Evolutionary conservation across 1,140 invertebrate genomes (phyloP).

Genomic region (Lasioglossum baleicum): DNA sequence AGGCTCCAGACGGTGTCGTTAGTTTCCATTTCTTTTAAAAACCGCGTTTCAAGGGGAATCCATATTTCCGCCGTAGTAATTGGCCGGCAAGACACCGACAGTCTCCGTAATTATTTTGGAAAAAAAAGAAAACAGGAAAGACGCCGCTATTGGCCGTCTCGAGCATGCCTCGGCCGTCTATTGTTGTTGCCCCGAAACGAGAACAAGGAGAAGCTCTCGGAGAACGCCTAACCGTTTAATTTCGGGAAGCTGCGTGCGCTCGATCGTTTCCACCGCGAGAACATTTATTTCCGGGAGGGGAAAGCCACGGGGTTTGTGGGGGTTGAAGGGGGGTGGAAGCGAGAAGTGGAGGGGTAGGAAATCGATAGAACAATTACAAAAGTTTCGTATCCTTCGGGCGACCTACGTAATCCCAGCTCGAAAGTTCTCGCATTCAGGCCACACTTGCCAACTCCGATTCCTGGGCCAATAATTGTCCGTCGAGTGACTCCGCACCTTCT

Average conservation of each 20-base stretch:
- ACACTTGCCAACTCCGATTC: conserved; percentile 1
- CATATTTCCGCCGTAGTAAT: conserved; percentile 3
- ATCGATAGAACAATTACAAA: conserved; percentile 72
- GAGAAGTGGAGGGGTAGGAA: conserved; percentile 27
- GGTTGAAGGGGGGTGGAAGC: no score
- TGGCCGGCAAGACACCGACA: background rate
- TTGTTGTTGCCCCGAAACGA: conserved; percentile 22
- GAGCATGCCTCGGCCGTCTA: background rate
- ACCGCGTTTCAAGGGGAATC: conserved; percentile 7
- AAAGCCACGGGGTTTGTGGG: background rate
- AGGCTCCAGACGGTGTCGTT: no score
- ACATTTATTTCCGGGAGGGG: conserved; percentile 61
- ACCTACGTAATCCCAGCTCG: conserved; percentile 26
- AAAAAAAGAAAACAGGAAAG: background rate
- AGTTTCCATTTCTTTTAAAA: background rate
- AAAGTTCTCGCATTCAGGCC: conserved; percentile 5
- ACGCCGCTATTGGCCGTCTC: background rate
- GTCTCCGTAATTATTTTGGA: conserved; percentile 16
- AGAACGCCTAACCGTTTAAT: conserved; percentile 69
- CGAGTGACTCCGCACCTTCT: background rate
- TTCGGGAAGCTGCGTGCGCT: conserved; percentile 51
- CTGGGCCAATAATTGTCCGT: conserved; percentile 11
- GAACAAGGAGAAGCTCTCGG: conserved; percentile 19
- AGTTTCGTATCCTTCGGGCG: conserved; percentile 65
- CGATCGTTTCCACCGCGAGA: conserved; percentile 39